These are phyloP conservation scores for Plumapathes pennacea DNA, from an alignment of 92 coral and sea anemone genomes.

Conservation along the genomic window DNA sequence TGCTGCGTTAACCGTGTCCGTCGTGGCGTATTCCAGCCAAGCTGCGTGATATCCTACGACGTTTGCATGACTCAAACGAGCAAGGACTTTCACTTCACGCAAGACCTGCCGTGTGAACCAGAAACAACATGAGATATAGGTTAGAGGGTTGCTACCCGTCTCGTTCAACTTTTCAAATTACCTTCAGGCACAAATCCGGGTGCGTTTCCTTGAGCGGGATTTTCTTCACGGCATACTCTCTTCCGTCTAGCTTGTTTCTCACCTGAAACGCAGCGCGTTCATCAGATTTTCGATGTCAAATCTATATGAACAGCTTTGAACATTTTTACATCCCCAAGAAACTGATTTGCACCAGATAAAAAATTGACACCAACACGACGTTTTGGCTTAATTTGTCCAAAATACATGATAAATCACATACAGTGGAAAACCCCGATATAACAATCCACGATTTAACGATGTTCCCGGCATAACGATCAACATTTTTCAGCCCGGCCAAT, in stretches of 20 bases:
- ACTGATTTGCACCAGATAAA: too few relatives aligned
- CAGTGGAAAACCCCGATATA: too few relatives aligned
- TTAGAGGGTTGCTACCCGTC: not conserved
- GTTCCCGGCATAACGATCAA: too few relatives aligned
- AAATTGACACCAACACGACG: too few relatives aligned
- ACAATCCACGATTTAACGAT: too few relatives aligned
- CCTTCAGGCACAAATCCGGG: conserved; percentile 91
- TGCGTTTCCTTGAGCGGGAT: conserved; percentile 88
- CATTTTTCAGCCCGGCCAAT: too few relatives aligned
- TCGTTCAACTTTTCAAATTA: not conserved
- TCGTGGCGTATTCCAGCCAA: conserved; percentile 92
- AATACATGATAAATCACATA: too few relatives aligned
- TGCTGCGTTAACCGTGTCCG: conserved; percentile 57
- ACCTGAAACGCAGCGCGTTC: conserved; percentile 64
- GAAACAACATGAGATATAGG: not conserved
- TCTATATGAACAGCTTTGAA: not conserved
- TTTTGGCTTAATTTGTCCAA: too few relatives aligned
- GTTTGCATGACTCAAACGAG: conserved; percentile 79
- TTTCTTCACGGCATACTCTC: conserved; percentile 97
- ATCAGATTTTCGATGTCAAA: not conserved
- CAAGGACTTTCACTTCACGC: conserved; percentile 97
- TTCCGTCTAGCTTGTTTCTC: conserved; percentile 82
- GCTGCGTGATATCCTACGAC: conserved; percentile 99
- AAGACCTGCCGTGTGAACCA: conserved; percentile 55
- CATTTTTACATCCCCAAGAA: too few relatives aligned